Evolutionary conservation across 2,888 invertebrate species (phyloP), one percentile per base, ranked within the genome.

Genomic region (Plebejus anna): DNA sequence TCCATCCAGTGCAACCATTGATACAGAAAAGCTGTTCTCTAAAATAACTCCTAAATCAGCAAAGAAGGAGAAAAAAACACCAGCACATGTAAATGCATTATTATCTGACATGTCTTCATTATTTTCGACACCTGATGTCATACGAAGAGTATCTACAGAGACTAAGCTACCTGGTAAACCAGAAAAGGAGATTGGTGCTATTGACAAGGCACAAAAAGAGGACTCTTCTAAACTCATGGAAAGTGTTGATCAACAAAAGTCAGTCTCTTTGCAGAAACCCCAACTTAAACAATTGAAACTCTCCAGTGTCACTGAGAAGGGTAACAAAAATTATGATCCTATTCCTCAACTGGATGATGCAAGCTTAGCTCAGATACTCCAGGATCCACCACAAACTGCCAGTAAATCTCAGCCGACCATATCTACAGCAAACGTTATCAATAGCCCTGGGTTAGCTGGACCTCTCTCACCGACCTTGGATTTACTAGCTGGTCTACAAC

Each of bases 91-190:
- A 72, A 94, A 94, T 77, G 94, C 88, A 81, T 89, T 90, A 82
- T 89, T 94, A 66, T 90, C 94, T 57, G 95, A 95, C 83, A 95
- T 95, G 94, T 95, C 97, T 78, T 96, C 96, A 59, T 88, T 97
- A 78, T 97, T 97, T 86, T 97, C 97, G 6, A 96, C 96, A 70
- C 97, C 97, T 32, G 97, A 97, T 91, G 96, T 97, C 76, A 96
- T 97, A 78, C 94, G 96, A 82, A 94, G 96, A 82, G 96, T 96
- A 22, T 94, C 95, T 76, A 92, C 94, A 70, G 94, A 94, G 76
- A 87, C 85, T 71, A 95, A 95, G 83, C 80, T 85, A 36, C 86
- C 94, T 80, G 89, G 89, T 6, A 94, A 94, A 84, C 82, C 90
- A 80, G 94, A 94, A 2, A 95, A 95, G 85, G 95, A 95, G 42